Conservation (phyloP, 2,113 vertebrate genomes). For the Paradisaea rubra region DNA sequence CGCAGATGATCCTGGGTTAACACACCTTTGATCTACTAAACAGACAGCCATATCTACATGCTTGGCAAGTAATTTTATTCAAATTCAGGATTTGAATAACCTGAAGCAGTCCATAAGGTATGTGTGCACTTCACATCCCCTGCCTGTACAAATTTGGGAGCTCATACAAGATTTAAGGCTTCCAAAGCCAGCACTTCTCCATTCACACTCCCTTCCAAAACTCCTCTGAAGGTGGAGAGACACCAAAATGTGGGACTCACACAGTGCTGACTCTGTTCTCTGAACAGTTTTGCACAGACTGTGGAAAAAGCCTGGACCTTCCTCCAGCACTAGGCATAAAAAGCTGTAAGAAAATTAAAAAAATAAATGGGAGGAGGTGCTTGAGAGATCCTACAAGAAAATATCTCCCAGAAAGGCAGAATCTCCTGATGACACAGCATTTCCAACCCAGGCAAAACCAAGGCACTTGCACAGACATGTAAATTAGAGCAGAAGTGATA, state of each 20-base stretch:
- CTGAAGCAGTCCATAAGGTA: not conserved
- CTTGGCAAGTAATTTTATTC: not conserved
- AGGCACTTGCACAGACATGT: not conserved
- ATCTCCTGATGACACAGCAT: not conserved
- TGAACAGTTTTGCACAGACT: not conserved
- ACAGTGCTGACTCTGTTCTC: not conserved
- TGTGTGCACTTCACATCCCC: not conserved
- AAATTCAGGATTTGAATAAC: not conserved
- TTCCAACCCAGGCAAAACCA: not conserved
- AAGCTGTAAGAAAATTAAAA: not conserved
- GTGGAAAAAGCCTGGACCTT: not conserved
- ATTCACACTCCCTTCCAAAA: not conserved
- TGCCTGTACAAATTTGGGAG: not conserved
- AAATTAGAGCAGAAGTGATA: not conserved
- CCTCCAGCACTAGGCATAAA: not conserved
- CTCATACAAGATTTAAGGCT: not conserved
- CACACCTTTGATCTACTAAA: not conserved
- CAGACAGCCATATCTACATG: accelerated
- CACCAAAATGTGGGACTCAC: not conserved
- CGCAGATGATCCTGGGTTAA: not conserved
- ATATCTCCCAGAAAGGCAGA: not conserved
- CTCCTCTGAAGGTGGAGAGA: not conserved
- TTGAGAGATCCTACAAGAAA: not conserved
- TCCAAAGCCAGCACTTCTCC: not conserved
- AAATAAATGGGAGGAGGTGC: not conserved